Conservation (phyloP, 1,140 invertebrate species). For the Pachyrhynchus sulphureomaculatus region DNA sequence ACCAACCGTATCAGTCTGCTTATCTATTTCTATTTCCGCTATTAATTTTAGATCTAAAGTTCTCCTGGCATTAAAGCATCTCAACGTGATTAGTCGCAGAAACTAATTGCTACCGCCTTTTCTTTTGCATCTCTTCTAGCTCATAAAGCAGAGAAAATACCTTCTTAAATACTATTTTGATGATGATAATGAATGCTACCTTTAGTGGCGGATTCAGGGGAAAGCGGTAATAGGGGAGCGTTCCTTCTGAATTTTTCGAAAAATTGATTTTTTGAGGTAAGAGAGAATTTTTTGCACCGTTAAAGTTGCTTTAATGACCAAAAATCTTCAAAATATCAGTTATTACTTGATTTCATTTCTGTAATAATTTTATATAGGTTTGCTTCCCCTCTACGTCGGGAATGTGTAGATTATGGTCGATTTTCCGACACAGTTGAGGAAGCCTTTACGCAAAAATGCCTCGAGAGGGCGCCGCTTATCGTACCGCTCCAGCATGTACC, state of each 20-base stretch:
- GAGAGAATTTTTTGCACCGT: background rate
- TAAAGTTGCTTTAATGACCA: background rate
- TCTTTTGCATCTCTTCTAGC: too few relatives aligned
- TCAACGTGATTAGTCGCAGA: too few relatives aligned
- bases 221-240: too few relatives aligned
- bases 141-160: too few relatives aligned
- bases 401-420: slow-evolving; percentile 63
- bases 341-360: background rate
- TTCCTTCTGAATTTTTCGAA: background rate
- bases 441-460: slow-evolving; percentile 60
- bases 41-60: too few relatives aligned
- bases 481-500: slow-evolving; percentile 65
- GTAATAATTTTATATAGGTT: slow-evolving; percentile 54
- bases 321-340: background rate
- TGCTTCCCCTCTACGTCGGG: slow-evolving; percentile 56
- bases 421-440: slow-evolving; percentile 66
- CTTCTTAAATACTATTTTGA: too few relatives aligned
- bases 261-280: background rate
- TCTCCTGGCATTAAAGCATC: too few relatives aligned
- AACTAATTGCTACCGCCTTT: too few relatives aligned
- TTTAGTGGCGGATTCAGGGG: too few relatives aligned
- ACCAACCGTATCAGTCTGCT: too few relatives aligned
- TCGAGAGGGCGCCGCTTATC: slow-evolving; percentile 65
- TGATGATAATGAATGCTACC: too few relatives aligned
- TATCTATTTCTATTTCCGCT: too few relatives aligned